Percentiles rank a stretch among this genome's conserved stretches.
Evolutionary conservation across 2,888 invertebrate species (phyloP).

Genomic region (Arge pagana): DNA sequence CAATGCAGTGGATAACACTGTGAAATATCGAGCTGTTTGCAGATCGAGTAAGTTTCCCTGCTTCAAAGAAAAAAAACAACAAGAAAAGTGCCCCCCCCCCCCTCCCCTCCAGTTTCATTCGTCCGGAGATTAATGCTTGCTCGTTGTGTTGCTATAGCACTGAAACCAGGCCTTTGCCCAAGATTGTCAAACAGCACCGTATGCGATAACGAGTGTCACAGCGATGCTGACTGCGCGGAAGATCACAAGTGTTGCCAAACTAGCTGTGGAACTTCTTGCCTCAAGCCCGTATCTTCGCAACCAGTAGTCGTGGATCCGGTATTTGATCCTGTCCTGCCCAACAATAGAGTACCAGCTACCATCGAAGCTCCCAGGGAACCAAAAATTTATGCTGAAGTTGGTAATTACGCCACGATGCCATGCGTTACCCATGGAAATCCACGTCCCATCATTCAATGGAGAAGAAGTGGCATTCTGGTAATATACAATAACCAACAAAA

Average conservation of each 20-base stretch:
- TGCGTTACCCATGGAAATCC: constrained; percentile 81
- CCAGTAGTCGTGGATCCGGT: constrained; percentile 55
- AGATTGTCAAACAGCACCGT: constrained; percentile 57
- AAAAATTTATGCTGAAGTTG: constrained; percentile 70
- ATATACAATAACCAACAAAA: constrained; percentile 39
- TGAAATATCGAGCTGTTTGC: constrained; percentile 67
- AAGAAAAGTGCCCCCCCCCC: not conserved
- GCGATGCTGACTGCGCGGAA: constrained; percentile 81
- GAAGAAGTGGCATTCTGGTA: constrained; percentile 72
- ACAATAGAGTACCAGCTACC: constrained; percentile 41
- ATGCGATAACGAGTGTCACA: constrained; percentile 75
- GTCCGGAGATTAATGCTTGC: no score
- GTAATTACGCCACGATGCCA: constrained; percentile 72
- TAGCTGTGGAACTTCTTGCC: constrained; percentile 77
- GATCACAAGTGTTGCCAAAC: constrained; percentile 81
- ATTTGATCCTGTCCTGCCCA: constrained; percentile 50
- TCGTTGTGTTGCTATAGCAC: constrained; percentile 64
- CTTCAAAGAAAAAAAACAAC: not conserved
- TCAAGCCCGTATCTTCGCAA: constrained; percentile 59
- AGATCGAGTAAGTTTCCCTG: constrained; percentile 62
- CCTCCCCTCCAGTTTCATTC: constrained; percentile 14
- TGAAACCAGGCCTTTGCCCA: constrained; percentile 75
- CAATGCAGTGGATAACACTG: constrained; percentile 50
- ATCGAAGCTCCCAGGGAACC: constrained; percentile 61
- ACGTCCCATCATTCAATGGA: constrained; percentile 78